Evolutionary conservation across 2,113 vertebrate species (phyloP), one percentile per base, ranked within the genome.

Genomic region (Pluvianellus socialis): DNA sequence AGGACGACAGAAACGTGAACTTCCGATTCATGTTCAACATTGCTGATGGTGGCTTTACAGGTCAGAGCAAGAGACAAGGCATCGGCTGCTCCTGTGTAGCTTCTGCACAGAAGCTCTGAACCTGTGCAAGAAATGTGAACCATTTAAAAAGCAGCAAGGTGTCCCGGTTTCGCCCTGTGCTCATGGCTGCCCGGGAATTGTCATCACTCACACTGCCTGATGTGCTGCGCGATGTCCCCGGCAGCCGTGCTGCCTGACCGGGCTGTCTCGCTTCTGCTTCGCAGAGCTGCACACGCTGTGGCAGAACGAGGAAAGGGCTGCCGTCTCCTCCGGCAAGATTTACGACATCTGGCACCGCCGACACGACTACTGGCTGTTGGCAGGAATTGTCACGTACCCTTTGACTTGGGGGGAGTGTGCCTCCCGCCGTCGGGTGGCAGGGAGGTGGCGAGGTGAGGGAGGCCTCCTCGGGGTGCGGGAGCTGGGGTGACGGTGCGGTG

Each of bases 1-100:
- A 99, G 86, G 99, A 99, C 16, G 99, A 99, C 52, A 99, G 98
- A 66, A 98, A 95, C 6, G 80, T 98, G 80, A 99, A 98, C 93
- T 98, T 98, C 90, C 98, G 99, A 75, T 99, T 99, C 97, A 99
- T 99, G 99, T 99, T 99, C 98, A 99, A 99, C 97, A 99, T 99
- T 1, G 99, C 99, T 0, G 99, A 99, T 0, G 99, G 99, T 9
- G 99, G 99, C 79, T 99, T 99, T 82, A 99, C 99, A 98, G 99
- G 99, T 99, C 65, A 65, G 11, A 26, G 53, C 22, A 7, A 20
- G 77, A 32, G 35, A 7, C 0, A 21, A n/a, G 35, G 26, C 74
- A 2, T 12, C 1, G 12, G 32, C 18, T 1, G 26, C 32, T 23
- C 33, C n/a, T 19, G 28, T 33, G 44, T 27, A 50, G 45, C 81